Percentiles rank a stretch among this genome's conserved stretches.
These are phyloP conservation scores for Ormyrus rosae DNA, from an alignment of 2,888 invertebrate genomes.

Conservation along the genomic window DNA sequence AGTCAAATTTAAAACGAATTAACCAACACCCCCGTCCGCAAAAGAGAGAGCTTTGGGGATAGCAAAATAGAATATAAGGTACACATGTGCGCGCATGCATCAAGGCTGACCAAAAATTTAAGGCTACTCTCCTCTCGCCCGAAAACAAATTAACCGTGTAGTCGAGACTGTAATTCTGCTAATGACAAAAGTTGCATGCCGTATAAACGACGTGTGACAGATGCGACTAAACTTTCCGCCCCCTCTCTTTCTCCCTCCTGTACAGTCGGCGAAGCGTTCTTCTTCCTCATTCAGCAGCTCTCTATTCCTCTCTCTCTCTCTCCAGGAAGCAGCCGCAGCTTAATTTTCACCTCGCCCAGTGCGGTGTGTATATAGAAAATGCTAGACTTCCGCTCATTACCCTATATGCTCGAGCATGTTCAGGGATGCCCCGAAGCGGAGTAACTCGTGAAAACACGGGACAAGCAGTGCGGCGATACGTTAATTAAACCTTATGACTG, in stretches of 20 bases:
- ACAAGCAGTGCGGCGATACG: neutral
- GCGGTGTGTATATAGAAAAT: neutral
- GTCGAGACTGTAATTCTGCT: conserved; percentile 34
- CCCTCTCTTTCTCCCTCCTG: too few species aligned
- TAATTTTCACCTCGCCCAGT: conserved; percentile 3
- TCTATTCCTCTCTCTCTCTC: neutral
- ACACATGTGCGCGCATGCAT: too few species aligned
- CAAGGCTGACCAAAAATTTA: too few species aligned
- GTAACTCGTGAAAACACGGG: conserved; percentile 11
- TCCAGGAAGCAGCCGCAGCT: neutral
- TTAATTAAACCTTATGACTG: neutral
- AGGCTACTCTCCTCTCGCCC: neutral
- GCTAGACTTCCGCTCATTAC: conserved; percentile 8
- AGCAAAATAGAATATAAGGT: conserved; percentile 25
- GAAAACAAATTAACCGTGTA: conserved; percentile 34
- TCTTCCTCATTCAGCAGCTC: too few species aligned
- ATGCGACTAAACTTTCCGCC: conserved; percentile 16
- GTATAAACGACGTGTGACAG: conserved; percentile 23
- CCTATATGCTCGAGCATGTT: neutral
- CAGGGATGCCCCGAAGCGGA: neutral
- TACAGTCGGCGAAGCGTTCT: too few species aligned
- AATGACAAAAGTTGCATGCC: conserved; percentile 41
- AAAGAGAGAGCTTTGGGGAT: conserved; percentile 22
- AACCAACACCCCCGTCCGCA: neutral
- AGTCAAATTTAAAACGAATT: conserved; percentile 32